A percentile compares a stretch with the other conserved stretches of the same genome.
These are phyloP conservation scores for Gorsachius magnificus DNA, from an alignment of 2,797 vertebrate species.

Conservation along the genomic window DNA sequence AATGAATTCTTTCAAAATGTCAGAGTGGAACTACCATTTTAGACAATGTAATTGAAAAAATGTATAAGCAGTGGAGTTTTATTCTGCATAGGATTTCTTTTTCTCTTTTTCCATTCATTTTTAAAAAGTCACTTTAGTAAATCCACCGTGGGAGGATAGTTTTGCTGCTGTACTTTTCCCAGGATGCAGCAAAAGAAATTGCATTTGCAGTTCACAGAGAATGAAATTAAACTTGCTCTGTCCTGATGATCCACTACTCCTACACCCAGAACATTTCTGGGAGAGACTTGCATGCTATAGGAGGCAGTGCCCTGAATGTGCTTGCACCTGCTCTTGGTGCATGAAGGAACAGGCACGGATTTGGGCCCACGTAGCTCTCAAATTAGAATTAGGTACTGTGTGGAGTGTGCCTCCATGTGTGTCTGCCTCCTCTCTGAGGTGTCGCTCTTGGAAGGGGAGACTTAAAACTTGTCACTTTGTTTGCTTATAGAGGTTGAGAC, in stretches of 20 bases:
- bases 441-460: neutral
- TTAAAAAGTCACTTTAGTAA: slow-evolving; percentile 17
- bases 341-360: neutral
- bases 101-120: slow-evolving; percentile 31
- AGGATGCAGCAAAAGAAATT: slow-evolving; percentile 42
- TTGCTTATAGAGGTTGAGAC: neutral
- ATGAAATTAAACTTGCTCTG: slow-evolving; percentile 50
- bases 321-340: neutral
- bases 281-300: neutral
- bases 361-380: neutral
- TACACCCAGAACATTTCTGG: slow-evolving; percentile 6
- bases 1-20: neutral
- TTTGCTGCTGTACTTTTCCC: slow-evolving; percentile 44
- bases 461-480: neutral
- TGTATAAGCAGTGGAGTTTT: neutral
- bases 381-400: neutral
- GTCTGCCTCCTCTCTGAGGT: neutral
- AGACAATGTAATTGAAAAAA: neutral
- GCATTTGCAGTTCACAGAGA: slow-evolving; percentile 42
- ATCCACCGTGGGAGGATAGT: slow-evolving; percentile 38
- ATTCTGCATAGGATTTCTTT: neutral
- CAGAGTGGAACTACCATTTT: neutral
- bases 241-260: slow-evolving; percentile 27
- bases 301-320: neutral
- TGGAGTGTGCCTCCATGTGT: neutral